A percentile compares a stretch with the other conserved stretches of the same genome.
These are phyloP conservation scores for Laticauda colubrina DNA, from an alignment of 2,113 vertebrate genomes.

Conservation along the genomic window DNA sequence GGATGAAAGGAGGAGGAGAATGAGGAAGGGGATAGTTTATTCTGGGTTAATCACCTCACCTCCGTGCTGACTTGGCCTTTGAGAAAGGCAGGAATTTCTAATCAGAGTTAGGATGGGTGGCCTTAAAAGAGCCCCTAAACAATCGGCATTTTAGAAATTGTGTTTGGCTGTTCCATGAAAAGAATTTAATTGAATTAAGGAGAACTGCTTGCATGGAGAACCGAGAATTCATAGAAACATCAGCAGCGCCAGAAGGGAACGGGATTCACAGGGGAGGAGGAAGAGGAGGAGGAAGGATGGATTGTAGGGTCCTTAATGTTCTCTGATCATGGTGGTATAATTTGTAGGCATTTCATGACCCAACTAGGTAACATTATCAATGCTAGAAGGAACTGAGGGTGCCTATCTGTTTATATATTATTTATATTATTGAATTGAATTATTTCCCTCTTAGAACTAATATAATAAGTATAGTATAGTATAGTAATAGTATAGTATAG, in stretches of 20 bases:
- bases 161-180: background rate
- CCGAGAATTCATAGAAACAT: background rate
- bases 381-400: no score
- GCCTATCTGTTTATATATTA: background rate
- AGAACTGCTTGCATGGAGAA: background rate
- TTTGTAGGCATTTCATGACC: background rate
- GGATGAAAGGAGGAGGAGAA: conserved; percentile 28
- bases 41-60: conserved; percentile 54
- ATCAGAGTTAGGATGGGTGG: background rate
- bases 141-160: background rate
- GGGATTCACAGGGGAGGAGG: background rate
- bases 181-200: background rate
- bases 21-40: conserved; percentile 46
- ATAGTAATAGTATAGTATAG: no score
- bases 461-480: background rate
- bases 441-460: background rate
- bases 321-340: no score
- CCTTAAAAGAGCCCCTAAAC: background rate
- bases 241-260: background rate
- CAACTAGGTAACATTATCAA: background rate
- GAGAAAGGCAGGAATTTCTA: background rate
- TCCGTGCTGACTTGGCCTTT: background rate
- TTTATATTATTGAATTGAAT: background rate
- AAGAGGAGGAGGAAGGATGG: no score
- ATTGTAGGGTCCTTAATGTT: no score